Evolutionary conservation across 2,113 vertebrate genomes (phyloP), one percentile per base, ranked within the genome.

Genomic region (Vanacampus margaritifer): DNA sequence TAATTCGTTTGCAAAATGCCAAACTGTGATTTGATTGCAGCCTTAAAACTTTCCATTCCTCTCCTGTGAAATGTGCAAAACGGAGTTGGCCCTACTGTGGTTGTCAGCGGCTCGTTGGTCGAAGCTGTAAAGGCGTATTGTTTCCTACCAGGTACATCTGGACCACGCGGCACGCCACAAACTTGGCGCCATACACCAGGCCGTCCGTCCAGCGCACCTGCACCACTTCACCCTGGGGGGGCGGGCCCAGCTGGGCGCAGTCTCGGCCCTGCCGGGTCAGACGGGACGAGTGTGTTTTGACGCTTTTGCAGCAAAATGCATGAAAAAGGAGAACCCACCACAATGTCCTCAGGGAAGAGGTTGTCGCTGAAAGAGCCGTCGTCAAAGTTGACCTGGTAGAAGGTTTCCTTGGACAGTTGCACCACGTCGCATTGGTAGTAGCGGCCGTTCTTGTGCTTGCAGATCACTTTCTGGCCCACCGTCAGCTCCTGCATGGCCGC

Each of bases 301-400:
- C n/a, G n/a, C n/a, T n/a, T n/a, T n/a, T n/a, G n/a, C n/a, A n/a
- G n/a, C n/a, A n/a, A n/a, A n/a, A n/a, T n/a, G n/a, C n/a, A n/a
- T n/a, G n/a, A n/a, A 16, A 28, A 32, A 9, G 16, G 16, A 57
- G 2, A 16, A 66, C 92, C 58, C 89, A 99, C 97, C 95, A 97
- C 97, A 64, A 99, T 99, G 82, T 99, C 97, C 78, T 98, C 95
- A 5, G 97, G 97, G 74, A 97, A 99, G 17, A 98, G 93, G 86
- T 99, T 98, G 78, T 99, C 96, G 0, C 97, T 99, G 89, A 98
- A 99, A 80, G 97, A 98, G 21, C 96, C 97, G 10, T 99, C 97
- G 36, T 99, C 97, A 5, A 97, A 99, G 88, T 98, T 99, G 89
- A 99, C 97, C 82, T 99, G 96, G 0, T 98, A 99, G 88, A 98